Conservation (phyloP, 2,888 invertebrate species). For the Phengaris alcon region DNA sequence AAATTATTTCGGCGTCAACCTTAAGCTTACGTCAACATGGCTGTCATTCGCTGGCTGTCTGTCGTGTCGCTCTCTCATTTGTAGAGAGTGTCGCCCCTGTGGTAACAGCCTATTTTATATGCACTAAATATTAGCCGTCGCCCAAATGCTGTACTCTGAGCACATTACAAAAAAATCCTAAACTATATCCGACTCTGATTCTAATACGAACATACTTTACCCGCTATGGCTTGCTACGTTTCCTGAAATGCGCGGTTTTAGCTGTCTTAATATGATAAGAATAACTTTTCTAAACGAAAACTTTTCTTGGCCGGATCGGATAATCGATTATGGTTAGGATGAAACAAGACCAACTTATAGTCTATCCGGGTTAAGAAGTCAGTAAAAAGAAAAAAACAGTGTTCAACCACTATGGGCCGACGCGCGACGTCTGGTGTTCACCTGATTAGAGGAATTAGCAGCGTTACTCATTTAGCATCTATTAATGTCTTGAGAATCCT, state of each 20-base stretch:
- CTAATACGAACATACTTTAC: background rate
- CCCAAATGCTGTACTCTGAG: background rate
- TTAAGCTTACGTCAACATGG: no score
- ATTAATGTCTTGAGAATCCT: background rate
- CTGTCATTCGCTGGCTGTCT: no score
- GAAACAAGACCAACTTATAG: no score
- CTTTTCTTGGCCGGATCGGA: no score
- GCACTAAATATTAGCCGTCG: background rate
- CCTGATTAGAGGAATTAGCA: constrained; percentile 9
- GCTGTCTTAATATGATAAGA: background rate
- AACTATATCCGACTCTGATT: background rate
- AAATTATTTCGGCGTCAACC: no score
- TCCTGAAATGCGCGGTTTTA: background rate
- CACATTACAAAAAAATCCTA: background rate
- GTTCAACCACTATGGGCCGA: background rate
- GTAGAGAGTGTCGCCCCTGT: no score
- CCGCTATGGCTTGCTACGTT: background rate
- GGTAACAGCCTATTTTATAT: background rate
- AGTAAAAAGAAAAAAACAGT: background rate
- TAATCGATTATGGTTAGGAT: no score
- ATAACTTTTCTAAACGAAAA: no score
- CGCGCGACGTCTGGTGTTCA: background rate
- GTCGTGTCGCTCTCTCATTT: no score
- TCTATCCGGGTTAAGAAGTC: no score
- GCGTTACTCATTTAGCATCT: background rate